Base-by-base conservation (phyloP, 2,113 vertebrate species). In the Campylomormyrus numenius region DNA sequence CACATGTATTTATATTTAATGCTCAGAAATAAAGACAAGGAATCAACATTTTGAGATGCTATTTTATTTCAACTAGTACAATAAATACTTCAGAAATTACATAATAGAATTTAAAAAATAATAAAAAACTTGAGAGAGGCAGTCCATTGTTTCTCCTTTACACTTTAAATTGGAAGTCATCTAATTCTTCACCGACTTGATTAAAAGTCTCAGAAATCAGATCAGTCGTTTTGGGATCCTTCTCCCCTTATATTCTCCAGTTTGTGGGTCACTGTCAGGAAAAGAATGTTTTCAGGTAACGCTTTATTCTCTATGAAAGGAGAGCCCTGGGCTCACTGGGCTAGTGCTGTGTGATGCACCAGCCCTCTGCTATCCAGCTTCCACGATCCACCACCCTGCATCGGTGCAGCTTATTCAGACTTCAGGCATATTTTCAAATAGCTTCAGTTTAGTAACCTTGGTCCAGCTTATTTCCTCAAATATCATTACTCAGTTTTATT, bases 151-250 rank as follows among this genome's bases (percentile, higher is more conserved):
- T 91, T 88, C 90, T 92, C 92, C 88, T 17, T 89, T 46, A 62
- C 91, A 92, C 88, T 91, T 85, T 89, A 52, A 86, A 90, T 89
- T 86, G 85, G 89, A 89, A 92, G 90, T 84, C 91, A 92, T 91
- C 90, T 85, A 91, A 93, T 93, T 92, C 95, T 92, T 96, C 96
- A 96, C 92, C 53, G 93, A 95, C 95, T 93, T 90, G n/a, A 53
- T 50, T 9, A 91, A 88, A 90, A 91, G 93, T 91, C 95, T 96
- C 96, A 94, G 94, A 92, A 86, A 90, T 91, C 88, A 80, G 89
- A 27, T 39, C 46, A 85, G 89, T 87, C 90, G 56, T 90, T 31
- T 48, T 49, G 70, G 88, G 49, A 10, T 39, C 89, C 9, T 21
- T 45, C 11, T 62, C 52, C 39, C 50, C 42, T 56, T 84, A 35